Evolutionary conservation across 2,797 vertebrate genomes (phyloP).

Genomic region (Dermochelys coriacea): DNA sequence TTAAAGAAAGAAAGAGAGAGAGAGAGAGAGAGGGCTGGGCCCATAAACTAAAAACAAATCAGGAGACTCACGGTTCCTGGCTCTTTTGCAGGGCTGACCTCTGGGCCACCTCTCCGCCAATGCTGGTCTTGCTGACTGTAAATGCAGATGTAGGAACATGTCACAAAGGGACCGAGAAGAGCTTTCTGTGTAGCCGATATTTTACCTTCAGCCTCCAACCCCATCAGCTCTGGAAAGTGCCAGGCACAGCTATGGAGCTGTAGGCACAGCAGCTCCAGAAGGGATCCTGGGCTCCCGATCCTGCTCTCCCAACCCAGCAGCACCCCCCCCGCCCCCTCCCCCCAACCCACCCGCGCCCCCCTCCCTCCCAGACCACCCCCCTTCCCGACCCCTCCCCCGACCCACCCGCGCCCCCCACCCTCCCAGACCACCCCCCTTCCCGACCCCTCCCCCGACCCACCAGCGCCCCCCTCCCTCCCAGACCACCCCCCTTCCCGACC

Average conservation of each 20-base stretch:
- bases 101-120: neutral
- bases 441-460: too few relatives aligned
- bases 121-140: neutral
- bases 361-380: neutral
- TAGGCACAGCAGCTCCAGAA: accelerated
- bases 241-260: accelerated
- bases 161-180: neutral
- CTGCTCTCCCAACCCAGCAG: neutral
- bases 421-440: too few relatives aligned
- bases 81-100: neutral
- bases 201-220: neutral
- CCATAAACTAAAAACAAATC: neutral
- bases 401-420: too few relatives aligned
- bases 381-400: neutral
- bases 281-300: neutral
- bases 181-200: accelerated
- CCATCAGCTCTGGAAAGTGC: neutral
- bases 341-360: neutral
- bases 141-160: neutral
- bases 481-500: too few relatives aligned
- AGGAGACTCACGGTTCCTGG: neutral
- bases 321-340: too few relatives aligned
- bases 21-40: neutral
- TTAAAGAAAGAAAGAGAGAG: too few relatives aligned
- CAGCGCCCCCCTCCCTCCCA: too few relatives aligned